Evolutionary conservation across 1,140 invertebrate genomes (phyloP).

Genomic region (Bombus confusus): DNA sequence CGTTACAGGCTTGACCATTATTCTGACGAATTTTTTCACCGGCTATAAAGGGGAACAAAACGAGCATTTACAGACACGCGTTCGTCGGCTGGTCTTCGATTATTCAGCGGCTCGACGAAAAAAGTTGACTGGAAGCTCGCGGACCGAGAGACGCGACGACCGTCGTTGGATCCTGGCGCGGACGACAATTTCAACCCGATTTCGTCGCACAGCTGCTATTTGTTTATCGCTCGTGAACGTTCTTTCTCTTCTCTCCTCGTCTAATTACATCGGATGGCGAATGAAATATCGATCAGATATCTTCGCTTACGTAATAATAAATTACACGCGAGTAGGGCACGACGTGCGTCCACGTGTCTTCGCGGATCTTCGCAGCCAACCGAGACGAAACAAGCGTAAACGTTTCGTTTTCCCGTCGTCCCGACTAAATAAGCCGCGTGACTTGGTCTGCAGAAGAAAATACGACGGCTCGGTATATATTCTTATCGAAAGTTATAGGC

Average conservation of each 20-base stretch:
- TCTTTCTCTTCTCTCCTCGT: neutral
- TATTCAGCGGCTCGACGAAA: constrained; percentile 5
- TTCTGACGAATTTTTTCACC: constrained; percentile 16
- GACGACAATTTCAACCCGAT: neutral
- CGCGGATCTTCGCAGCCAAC: no score
- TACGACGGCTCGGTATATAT: constrained; percentile 3
- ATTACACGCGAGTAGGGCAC: no score
- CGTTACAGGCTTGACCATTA: constrained; percentile 14
- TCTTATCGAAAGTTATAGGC: constrained; percentile 22
- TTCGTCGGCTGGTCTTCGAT: constrained; percentile 7
- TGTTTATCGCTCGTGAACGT: neutral
- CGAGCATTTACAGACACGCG: constrained; percentile 14
- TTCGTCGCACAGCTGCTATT: constrained; percentile 6
- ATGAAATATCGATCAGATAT: no score
- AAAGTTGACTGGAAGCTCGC: constrained; percentile 15
- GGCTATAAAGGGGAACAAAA: neutral
- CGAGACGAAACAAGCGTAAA: no score
- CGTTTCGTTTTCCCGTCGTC: no score
- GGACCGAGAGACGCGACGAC: neutral
- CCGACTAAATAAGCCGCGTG: neutral
- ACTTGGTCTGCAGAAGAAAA: neutral
- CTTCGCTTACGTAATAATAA: no score
- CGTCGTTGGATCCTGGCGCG: constrained; percentile 6
- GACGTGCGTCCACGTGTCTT: no score
- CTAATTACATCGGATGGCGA: no score